Conservation (phyloP, 2,113 vertebrate genomes). For the Platichthys stellatus region DNA sequence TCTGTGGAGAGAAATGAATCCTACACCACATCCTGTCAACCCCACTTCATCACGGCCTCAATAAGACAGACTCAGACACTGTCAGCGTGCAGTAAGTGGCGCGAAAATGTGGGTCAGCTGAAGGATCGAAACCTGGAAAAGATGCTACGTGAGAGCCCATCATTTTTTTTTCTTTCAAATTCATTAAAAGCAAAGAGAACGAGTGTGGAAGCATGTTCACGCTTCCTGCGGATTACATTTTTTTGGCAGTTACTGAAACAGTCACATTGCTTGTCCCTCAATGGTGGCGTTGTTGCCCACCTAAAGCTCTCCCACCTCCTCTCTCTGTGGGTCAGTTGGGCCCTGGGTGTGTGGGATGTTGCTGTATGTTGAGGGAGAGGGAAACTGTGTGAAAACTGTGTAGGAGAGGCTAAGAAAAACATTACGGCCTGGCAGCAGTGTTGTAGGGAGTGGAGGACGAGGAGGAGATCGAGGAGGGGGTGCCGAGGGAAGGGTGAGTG, state of each 20-base stretch:
- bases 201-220: constrained; percentile 18
- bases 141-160: background rate
- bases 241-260: constrained; percentile 22
- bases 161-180: background rate
- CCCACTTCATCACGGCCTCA: constrained; percentile 45
- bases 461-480: constrained; percentile 60
- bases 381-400: constrained; percentile 83
- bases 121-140: constrained; percentile 37
- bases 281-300: constrained; percentile 68
- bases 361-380: constrained; percentile 77
- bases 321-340: constrained; percentile 76
- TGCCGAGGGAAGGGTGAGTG: constrained; percentile 45
- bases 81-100: constrained; percentile 35
- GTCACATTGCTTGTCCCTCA: constrained; percentile 51
- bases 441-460: constrained; percentile 75
- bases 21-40: constrained; percentile 74
- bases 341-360: constrained; percentile 75
- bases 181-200: constrained; percentile 13
- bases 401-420: constrained; percentile 89
- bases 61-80: constrained; percentile 44
- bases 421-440: constrained; percentile 71
- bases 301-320: constrained; percentile 76
- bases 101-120: constrained; percentile 35
- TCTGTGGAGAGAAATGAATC: constrained; percentile 55
- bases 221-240: constrained; percentile 22